Evolutionary conservation across 2,797 vertebrate genomes (phyloP), one percentile per base, ranked within the genome.

Genomic region (Thamnophis elegans): DNA sequence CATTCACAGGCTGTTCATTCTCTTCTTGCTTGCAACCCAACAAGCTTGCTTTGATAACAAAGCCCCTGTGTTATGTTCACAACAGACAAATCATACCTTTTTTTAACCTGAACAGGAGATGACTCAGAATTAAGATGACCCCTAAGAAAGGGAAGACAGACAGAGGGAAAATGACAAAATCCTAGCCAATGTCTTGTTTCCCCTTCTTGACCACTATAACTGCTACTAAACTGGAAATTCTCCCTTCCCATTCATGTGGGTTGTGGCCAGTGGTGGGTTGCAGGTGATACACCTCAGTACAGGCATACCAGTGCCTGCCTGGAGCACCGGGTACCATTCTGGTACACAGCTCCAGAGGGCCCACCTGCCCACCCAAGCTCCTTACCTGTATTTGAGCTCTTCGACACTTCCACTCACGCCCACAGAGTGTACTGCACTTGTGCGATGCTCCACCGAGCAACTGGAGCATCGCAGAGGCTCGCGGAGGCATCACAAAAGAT

Each of bases 381-480:
- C 42, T 42, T 42, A 42, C 42, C 42, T 42, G 42, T 42, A 42
- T 42, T 42, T 42, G 42, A 42, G 4, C 42, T 42, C 42, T 42
- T 42, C 4, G 42, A 4, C 42, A 2, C 42, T 0, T 42, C 2
- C 42, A 42, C 2, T 2, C 42, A 42, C 2, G 4, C 42, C 2
- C 42, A 2, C 42, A 4, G 42, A 42, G 42, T 42, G 42, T 42
- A 42, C 42, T 1, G 3, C 42, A 3, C 42, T 3, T 42, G 42
- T 4, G 4, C 42, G 42, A 42, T 42, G 42, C 42, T 42, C 42
- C 42, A 42, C 42, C 42, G 42, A 42, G 42, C 42, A 42, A 42
- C 42, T 42, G 2, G 42, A 42, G 42, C 42, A 42, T 42, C 2
- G 4, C 42, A 42, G 42, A 42, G 42, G 42, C 42, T 42, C 4